Conservation (phyloP, 2,113 vertebrate species). For the Siniperca chuatsi region DNA sequence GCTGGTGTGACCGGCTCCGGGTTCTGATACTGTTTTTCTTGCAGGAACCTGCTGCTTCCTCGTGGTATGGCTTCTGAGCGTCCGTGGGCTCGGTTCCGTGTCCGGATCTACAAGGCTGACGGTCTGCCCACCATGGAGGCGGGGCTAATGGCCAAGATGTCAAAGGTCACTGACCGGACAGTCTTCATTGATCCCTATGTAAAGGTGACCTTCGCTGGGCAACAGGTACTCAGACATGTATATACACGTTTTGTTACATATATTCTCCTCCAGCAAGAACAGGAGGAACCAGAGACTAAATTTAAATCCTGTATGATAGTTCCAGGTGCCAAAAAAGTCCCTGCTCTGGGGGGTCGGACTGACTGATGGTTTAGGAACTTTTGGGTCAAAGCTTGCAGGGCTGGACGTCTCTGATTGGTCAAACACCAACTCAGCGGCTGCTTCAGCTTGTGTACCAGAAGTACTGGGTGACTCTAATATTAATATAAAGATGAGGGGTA, state of each 20-base stretch:
- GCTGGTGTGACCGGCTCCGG: neutral
- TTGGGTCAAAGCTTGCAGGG: neutral
- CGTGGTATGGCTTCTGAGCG: slow-evolving; percentile 89
- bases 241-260: neutral
- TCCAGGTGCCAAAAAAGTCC: neutral
- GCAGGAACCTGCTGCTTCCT: slow-evolving; percentile 92
- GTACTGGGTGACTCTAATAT: no score
- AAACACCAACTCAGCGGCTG: no score
- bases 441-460: no score
- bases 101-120: slow-evolving; percentile 90
- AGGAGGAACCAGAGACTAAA: neutral
- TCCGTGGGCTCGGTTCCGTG: slow-evolving; percentile 90
- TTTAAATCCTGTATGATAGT: neutral
- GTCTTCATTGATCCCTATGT: slow-evolving; percentile 92
- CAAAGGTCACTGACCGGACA: slow-evolving; percentile 89
- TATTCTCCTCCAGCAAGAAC: neutral
- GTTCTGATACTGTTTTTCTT: neutral
- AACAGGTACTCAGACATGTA: slow-evolving; percentile 85
- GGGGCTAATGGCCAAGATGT: slow-evolving; percentile 91
- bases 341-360: neutral
- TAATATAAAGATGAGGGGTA: no score
- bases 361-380: neutral
- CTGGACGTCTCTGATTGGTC: neutral
- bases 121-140: slow-evolving; percentile 91
- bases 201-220: slow-evolving; percentile 91